Base-by-base conservation (phyloP, 2,797 vertebrate species). In the Lycodopsis pacificus region DNA sequence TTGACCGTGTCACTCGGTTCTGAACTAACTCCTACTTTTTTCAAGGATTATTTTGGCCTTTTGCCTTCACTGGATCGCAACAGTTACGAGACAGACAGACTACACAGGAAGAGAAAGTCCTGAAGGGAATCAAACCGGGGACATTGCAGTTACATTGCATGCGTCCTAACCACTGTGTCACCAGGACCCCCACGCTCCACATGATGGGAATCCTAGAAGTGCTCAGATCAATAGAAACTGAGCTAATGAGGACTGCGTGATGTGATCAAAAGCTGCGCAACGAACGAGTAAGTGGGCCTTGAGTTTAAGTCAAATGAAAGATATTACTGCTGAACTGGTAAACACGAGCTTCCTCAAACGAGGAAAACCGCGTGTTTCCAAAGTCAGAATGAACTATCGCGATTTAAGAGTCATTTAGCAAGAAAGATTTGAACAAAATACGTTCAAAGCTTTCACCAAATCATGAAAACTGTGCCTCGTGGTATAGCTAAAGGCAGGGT, bases 1-100 rank as follows among this genome's bases (percentile, higher is more conserved):
- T 36, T 56, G 14, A 42, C 9, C 6, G 1, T 11, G 7, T 54
- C 3, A 0, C 14, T 1, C 1, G 0, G 5, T 11, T 32, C 44
- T 58, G 34, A 53, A 38, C 14, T 4, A 14, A 51, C 51, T 13
- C 2, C n/a, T 34, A 12, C 25, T n/a, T 20, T 32, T 53, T 34
- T 36, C 3, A 25, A 46, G 42, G 36, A 3, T 32, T 30, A 1
- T 19, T 30, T 64, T 32, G 19, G 42, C 62, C 13, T 65, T 46
- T 54, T 25, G 14, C 58, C 46, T 53, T 30, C 13, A 54, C 2
- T 54, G 9, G 25, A 63, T 14, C 42, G 57, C 27, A 44, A 22
- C 11, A n/a, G n/a, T 56, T 32, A 9, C 19, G 7, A 62, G 0
- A 62, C 9, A 46, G 44, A 44, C 14, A 15, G 15, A 44, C 42